Evolutionary conservation across 2,888 invertebrate genomes (phyloP).

Genomic region (Aspidiotus rigidus): DNA sequence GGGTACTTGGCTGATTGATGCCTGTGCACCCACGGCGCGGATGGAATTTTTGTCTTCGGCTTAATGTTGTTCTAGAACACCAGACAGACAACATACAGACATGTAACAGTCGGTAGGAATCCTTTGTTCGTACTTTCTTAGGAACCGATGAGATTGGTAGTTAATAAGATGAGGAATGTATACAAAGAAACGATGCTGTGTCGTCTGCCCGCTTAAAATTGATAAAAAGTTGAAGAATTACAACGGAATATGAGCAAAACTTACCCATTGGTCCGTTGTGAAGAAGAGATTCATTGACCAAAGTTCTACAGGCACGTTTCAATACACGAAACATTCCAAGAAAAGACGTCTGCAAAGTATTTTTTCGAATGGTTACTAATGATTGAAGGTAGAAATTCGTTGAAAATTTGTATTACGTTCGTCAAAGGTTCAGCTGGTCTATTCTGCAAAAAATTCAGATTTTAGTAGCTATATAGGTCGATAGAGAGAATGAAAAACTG

Average conservation of each 20-base stretch:
- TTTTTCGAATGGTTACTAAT: too few relatives aligned
- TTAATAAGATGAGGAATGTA: neutral
- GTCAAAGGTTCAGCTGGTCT: too few relatives aligned
- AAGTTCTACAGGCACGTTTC: slow-evolving; percentile 16
- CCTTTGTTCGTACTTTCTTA: neutral
- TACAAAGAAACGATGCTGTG: neutral
- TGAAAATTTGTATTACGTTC: too few relatives aligned
- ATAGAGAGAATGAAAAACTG: too few relatives aligned
- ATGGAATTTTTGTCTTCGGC: neutral
- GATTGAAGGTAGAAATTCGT: too few relatives aligned
- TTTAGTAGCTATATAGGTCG: too few relatives aligned
- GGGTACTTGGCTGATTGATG: too few relatives aligned
- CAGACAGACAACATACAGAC: slow-evolving; percentile 29
- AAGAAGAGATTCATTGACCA: slow-evolving; percentile 14
- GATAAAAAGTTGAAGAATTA: neutral
- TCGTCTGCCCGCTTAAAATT: too few relatives aligned
- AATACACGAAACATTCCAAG: slow-evolving; percentile 30
- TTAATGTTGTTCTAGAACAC: slow-evolving; percentile 22
- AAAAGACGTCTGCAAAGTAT: too few relatives aligned
- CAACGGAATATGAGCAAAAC: neutral
- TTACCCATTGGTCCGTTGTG: slow-evolving; percentile 4
- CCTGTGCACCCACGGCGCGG: too few relatives aligned
- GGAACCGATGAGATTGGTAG: neutral
- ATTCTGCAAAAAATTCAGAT: too few relatives aligned
- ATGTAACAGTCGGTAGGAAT: slow-evolving; percentile 15